phyloP scores from a whole-genome alignment of 2,113 vertebrate genomes.

The Dasyprocta punctata region DNA sequence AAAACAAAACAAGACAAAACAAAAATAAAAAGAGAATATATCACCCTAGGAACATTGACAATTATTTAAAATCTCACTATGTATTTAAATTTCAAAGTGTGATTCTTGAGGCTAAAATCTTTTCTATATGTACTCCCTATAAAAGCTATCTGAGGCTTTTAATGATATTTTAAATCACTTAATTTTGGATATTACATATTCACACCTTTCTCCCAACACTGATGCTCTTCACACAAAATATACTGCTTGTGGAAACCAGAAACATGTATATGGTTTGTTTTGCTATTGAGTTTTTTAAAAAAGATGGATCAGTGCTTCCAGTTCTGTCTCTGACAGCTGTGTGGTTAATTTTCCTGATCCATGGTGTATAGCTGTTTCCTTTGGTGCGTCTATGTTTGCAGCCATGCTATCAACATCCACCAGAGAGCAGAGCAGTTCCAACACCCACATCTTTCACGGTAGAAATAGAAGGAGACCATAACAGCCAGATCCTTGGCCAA shows the following conservation, averaged over 20 bases:
- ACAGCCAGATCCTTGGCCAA: conserved; percentile 89
- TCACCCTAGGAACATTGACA: background rate
- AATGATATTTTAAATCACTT: conserved; percentile 57
- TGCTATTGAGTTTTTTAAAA: conserved; percentile 41
- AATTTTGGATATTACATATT: conserved; percentile 29
- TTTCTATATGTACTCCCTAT: background rate
- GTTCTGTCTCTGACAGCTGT: conserved; percentile 75
- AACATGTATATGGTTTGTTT: conserved; percentile 54
- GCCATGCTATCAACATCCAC: conserved; percentile 92
- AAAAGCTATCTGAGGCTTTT: conserved; percentile 52
- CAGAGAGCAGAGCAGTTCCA: conserved; percentile 96
- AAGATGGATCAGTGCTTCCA: conserved; percentile 48
- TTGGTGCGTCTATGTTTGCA: conserved; percentile 81
- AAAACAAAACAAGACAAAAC: background rate
- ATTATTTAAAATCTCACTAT: conserved; percentile 53
- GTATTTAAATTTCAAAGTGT: conserved; percentile 43
- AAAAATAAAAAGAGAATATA: background rate
- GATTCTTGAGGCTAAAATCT: background rate
- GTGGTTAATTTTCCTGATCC: conserved; percentile 80
- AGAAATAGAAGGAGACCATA: conserved; percentile 90
- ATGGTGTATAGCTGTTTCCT: conserved; percentile 74
- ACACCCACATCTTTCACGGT: conserved; percentile 88
- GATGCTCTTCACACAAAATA: conserved; percentile 19
- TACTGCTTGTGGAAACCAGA: conserved; percentile 41
- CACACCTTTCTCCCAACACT: background rate